Evolutionary conservation across 2,797 vertebrate genomes (phyloP).

Genomic region (Typhlichthys eigenmanni): DNA sequence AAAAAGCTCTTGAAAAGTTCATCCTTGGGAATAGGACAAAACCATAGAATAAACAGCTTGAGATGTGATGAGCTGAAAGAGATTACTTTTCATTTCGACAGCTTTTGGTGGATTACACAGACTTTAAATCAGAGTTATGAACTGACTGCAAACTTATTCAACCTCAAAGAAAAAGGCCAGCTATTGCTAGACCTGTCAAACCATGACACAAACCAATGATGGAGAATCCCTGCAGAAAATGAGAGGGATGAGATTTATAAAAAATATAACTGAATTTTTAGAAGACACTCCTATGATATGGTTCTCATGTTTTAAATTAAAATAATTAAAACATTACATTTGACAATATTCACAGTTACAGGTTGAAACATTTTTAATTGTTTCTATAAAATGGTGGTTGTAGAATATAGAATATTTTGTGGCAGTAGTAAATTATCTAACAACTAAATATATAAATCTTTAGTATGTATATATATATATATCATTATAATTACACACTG

Average conservation of each 20-base stretch:
- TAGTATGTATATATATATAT: neutral
- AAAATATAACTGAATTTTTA: neutral
- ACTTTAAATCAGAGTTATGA: slow-evolving; percentile 38
- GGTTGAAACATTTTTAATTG: no score
- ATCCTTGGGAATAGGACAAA: slow-evolving; percentile 19
- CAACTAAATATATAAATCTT: no score
- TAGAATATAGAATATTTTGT: no score
- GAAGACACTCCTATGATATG: neutral
- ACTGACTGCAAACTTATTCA: slow-evolving; percentile 28
- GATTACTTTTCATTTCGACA: slow-evolving; percentile 44
- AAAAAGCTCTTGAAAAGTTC: slow-evolving; percentile 24
- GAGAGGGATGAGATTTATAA: slow-evolving; percentile 18
- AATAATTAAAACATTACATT: no score
- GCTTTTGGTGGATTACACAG: slow-evolving; percentile 32
- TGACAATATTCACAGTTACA: no score
- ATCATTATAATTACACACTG: neutral
- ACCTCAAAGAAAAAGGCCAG: slow-evolving; percentile 21
- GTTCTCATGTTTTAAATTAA: no score
- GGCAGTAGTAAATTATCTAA: no score
- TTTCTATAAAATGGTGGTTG: no score
- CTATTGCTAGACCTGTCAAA: slow-evolving; percentile 29
- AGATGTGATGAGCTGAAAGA: slow-evolving; percentile 24
- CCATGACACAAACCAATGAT: slow-evolving; percentile 28
- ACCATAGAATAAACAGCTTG: slow-evolving; percentile 23
- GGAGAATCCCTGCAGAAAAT: slow-evolving; percentile 17